Evolutionary conservation across 2,113 vertebrate genomes (phyloP), one percentile per base, ranked within the genome.

Genomic region (Limnothrissa miodon): DNA sequence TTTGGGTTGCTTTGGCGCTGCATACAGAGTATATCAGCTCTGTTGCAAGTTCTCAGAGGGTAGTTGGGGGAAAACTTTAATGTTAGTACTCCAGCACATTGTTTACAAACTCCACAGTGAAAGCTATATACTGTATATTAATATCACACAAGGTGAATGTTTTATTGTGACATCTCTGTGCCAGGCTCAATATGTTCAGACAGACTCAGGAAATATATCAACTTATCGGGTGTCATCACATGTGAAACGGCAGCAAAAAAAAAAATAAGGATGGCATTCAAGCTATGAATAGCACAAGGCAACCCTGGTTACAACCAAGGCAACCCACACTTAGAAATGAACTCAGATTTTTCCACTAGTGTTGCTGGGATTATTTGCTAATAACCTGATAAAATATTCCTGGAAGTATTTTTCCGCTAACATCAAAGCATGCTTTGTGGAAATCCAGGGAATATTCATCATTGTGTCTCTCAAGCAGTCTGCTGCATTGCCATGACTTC

Each of bases 351-450:
- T 74, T 36, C 13, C 33, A 74, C 29, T 15, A 33, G 66, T 70
- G 62, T 29, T 15, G 17, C 66, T 74, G 66, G 66, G 66, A 33
- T 74, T 33, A 74, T 33, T 36, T 17, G 66, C 15, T 74, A 74
- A 74, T 74, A 74, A 17, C 66, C 66, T 36, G 66, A 74, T 74
- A 74, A 74, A 74, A 74, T 33, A 36, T 74, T 74, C 66, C 66
- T 74, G 66, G 66, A 74, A 74, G 66, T 74, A 36, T 39, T 74
- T 48, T 33, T 74, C 29, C 0, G 33, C 29, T 17, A 74, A 74
- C 66, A 74, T 74, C 66, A 74, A 74, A 74, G 66, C 66, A 11
- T 33, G 25, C 29, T 74, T 13, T 2, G 66, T 36, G 25, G 11
- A 74, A 74, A 74, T 74, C 29, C 66, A 33, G 29, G 66, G 29